These are phyloP conservation scores for Botia kubotai DNA, from an alignment of 2,797 vertebrate species.

Conservation along the genomic window DNA sequence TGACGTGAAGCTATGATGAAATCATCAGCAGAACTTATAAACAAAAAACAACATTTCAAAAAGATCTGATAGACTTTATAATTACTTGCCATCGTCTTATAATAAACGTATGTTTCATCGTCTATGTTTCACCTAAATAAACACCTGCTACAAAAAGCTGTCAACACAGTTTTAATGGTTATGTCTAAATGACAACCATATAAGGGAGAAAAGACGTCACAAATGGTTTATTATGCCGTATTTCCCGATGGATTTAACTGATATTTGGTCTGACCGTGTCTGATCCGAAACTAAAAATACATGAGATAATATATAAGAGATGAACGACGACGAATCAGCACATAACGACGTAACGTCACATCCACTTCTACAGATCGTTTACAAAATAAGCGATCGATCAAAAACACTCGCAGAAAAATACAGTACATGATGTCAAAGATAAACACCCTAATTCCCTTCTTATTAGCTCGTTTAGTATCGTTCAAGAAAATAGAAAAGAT, in stretches of 20 bases:
- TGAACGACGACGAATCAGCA: neutral
- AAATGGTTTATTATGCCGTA: neutral
- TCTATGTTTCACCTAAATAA: neutral
- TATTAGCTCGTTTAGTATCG: neutral
- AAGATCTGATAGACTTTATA: neutral
- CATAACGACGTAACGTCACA: neutral
- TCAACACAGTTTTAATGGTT: neutral
- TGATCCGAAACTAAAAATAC: neutral
- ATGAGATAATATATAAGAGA: neutral
- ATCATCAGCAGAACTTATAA: constrained; percentile 19
- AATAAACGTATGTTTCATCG: neutral
- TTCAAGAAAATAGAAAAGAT: too few relatives aligned
- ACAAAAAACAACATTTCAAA: neutral
- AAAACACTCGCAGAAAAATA: neutral
- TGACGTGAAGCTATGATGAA: constrained; percentile 29
- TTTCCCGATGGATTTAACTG: neutral
- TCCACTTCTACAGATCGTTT: constrained; percentile 1
- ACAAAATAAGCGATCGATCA: neutral
- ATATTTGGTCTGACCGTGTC: neutral
- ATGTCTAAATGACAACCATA: neutral
- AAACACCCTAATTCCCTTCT: neutral
- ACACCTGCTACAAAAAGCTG: neutral
- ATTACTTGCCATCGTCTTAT: neutral
- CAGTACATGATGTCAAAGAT: neutral
- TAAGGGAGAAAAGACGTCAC: neutral